phyloP scores from a whole-genome alignment of 2,113 vertebrate species.

The Forbesichthys papilliferus region DNA sequence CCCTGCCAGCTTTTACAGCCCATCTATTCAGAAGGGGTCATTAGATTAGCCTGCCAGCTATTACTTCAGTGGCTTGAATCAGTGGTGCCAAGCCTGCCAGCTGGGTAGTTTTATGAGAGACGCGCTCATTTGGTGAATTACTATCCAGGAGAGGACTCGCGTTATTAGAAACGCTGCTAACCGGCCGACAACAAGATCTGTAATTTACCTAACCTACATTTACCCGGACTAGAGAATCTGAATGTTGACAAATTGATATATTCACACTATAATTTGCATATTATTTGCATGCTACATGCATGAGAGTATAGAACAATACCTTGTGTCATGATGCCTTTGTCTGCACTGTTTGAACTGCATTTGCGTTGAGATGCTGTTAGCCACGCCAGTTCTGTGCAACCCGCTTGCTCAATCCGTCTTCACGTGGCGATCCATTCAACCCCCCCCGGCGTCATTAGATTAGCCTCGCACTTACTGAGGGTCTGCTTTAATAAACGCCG shows the following conservation, averaged over 20 bases:
- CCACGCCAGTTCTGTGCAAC: constrained; percentile 10
- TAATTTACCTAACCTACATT: no score
- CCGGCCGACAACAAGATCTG: no score
- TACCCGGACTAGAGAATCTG: no score
- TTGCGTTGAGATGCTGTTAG: constrained; percentile 4
- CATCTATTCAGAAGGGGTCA: constrained; percentile 42
- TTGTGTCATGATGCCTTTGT: no score
- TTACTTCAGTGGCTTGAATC: constrained; percentile 49
- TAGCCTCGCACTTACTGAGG: not conserved
- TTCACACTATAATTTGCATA: no score
- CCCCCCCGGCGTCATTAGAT: constrained; percentile 22
- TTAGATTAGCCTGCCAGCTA: constrained; percentile 43
- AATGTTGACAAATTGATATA: no score
- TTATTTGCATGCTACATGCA: no score
- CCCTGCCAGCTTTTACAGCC: constrained; percentile 29
- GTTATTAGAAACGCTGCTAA: no score
- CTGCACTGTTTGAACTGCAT: no score
- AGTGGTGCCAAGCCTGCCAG: constrained; percentile 25
- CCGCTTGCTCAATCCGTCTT: not conserved
- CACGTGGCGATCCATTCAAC: constrained; percentile 23
- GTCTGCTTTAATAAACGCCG: not conserved
- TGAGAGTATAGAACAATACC: no score
- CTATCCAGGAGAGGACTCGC: constrained; percentile 21
- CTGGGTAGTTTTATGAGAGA: constrained; percentile 18
- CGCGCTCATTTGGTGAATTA: constrained; percentile 10